Base-by-base conservation (phyloP, 2,888 invertebrate genomes). In the Ormyrus labotus region DNA sequence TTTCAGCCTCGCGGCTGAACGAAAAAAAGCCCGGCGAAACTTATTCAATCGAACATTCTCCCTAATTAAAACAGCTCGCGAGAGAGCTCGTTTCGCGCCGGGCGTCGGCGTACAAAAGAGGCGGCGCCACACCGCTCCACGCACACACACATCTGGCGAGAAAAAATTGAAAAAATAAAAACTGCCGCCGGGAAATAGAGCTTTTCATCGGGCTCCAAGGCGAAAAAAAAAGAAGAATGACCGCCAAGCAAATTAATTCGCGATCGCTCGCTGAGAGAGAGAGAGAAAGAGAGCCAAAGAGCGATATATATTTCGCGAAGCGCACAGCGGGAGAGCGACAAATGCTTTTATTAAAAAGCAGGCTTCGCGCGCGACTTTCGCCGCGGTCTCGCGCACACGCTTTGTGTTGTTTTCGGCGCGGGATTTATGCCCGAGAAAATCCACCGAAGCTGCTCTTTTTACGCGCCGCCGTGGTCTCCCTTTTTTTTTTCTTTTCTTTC, bases 361-460 rank as follows among this genome's bases (percentile, higher is more conserved):
- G 19, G 19, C 19, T 19, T 68, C 72, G 74, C 78, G 81, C 67
- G 67, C 64, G 67, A 74, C 74, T 70, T 65, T 70, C 60, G 5
- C 11, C 58, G 70, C 51, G 58, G 73, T 74, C 74, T 75, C 72
- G 80, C 63, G 55, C 69, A 65, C 75, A 19, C 82, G 78, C 74
- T 83, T 81, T 83, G 19, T 19, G 83, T 84, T 81, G 78, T 79
- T 70, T 78, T 71, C 69, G 79, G 51, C 63, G 45, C 48, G 19
- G 83, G 83, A 87, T 87, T 86, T 87, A 87, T 84, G 84, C 83
- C 71, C 82, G 84, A 83, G 84, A 85, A 86, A 86, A 86, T 86
- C 85, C 84, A 83, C 53, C 51, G 51, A 55, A 64, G 72, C 74
- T 63, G 76, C 63, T 48, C 47, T 55, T 61, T 58, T 75, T 60